A percentile compares a stretch with the other conserved stretches of the same genome.
These are phyloP conservation scores for Rallus crepitans DNA, from an alignment of 2,797 vertebrate species.

Conservation along the genomic window DNA sequence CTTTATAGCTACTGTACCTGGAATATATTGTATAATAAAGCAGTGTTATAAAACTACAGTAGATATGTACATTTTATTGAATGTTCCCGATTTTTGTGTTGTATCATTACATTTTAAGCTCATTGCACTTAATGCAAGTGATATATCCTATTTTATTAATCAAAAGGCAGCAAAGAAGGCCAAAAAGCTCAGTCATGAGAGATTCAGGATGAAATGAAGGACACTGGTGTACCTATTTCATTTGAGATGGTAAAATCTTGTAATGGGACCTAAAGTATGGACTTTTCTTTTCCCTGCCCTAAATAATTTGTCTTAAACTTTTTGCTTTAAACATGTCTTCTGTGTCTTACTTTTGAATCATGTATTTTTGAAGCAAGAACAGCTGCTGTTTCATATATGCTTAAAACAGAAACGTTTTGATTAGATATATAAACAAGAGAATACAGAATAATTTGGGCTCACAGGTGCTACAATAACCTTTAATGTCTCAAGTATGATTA, in stretches of 20 bases:
- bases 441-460: neutral
- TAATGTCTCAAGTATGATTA: neutral
- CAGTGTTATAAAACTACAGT: constrained; percentile 27
- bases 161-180: constrained; percentile 35
- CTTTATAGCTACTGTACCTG: constrained; percentile 39
- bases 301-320: neutral
- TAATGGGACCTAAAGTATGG: neutral
- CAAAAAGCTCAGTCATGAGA: neutral
- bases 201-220: constrained; percentile 11
- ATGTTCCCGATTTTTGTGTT: constrained; percentile 7
- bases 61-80: constrained; percentile 22
- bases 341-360: neutral
- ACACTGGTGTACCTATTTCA: neutral
- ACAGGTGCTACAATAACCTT: neutral
- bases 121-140: constrained; percentile 28
- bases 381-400: neutral
- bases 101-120: constrained; percentile 40
- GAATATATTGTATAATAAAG: constrained; percentile 53
- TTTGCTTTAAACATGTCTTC: neutral
- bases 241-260: neutral
- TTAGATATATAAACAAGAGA: neutral
- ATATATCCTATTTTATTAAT: constrained; percentile 48
- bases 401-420: neutral
- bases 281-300: neutral
- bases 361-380: constrained; percentile 3